Evolutionary conservation across 2,797 vertebrate species (phyloP).

Genomic region (Acanthurus tractus): DNA sequence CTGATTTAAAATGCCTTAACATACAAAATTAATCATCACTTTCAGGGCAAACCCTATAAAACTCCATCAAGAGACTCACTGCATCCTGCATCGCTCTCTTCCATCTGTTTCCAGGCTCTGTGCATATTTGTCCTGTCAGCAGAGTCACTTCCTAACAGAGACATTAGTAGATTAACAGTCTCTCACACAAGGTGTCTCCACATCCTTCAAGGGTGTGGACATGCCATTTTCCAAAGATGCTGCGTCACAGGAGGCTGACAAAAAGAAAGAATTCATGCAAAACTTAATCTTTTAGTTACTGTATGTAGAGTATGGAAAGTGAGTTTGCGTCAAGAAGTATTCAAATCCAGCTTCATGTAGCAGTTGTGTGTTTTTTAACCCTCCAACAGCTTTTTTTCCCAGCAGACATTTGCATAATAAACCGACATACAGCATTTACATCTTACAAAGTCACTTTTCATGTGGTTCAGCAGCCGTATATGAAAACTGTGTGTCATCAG

Average conservation of each 20-base stretch:
- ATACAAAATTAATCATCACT: constrained; percentile 37
- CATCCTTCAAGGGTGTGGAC: constrained; percentile 74
- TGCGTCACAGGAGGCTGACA: constrained; percentile 16
- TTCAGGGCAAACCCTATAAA: constrained; percentile 26
- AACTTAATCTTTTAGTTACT: not conserved
- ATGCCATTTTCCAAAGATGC: constrained; percentile 37
- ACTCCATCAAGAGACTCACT: constrained; percentile 55
- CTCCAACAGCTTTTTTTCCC: not conserved
- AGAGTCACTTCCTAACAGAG: constrained; percentile 61
- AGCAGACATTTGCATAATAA: constrained; percentile 27
- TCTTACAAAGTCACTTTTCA: constrained; percentile 17
- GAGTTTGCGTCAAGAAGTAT: too few species aligned
- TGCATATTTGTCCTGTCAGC: constrained; percentile 75
- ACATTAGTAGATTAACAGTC: constrained; percentile 77
- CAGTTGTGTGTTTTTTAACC: not conserved
- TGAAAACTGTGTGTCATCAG: constrained; percentile 5
- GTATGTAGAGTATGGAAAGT: not conserved
- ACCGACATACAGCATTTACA: not conserved
- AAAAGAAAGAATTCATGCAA: not conserved
- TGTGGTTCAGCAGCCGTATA: not conserved
- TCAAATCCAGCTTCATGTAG: not conserved
- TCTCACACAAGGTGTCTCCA: constrained; percentile 69
- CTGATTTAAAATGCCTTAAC: constrained; percentile 12
- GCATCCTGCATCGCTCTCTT: constrained; percentile 56
- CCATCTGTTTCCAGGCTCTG: constrained; percentile 67